A percentile compares a stretch with the other conserved stretches of the same genome.
Conservation (phyloP, 2,888 invertebrate genomes). For the Erannis defoliaria region DNA sequence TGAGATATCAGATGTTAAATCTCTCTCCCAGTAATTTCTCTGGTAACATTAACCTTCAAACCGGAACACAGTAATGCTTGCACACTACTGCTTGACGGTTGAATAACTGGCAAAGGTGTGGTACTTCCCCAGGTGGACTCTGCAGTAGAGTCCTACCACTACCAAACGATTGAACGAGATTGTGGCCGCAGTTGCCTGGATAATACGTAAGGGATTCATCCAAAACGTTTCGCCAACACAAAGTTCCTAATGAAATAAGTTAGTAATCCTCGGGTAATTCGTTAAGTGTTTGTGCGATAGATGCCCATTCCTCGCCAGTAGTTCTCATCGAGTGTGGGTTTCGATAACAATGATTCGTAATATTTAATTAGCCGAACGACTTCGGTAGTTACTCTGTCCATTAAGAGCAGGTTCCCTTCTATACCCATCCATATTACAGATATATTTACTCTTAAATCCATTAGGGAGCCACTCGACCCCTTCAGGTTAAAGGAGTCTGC, state of each 20-base stretch:
- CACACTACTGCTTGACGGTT: too few species aligned
- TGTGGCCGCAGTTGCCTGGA: conserved; percentile 67
- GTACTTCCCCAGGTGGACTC: too few species aligned
- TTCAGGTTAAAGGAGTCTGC: too few species aligned
- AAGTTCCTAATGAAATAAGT: conserved; percentile 82
- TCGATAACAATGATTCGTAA: conserved; percentile 47
- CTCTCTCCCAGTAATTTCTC: too few species aligned
- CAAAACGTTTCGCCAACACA: conserved; percentile 71
- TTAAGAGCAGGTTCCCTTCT: conserved; percentile 18
- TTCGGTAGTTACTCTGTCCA: conserved; percentile 27
- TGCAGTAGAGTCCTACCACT: too few species aligned
- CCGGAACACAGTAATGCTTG: too few species aligned
- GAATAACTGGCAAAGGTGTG: too few species aligned
- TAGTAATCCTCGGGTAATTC: conserved; percentile 78
- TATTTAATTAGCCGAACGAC: conserved; percentile 41
- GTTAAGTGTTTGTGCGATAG: conserved; percentile 74
- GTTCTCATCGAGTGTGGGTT: conserved; percentile 49
- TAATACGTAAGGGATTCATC: conserved; percentile 73
- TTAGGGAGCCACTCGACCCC: conserved; percentile 9
- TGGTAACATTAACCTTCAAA: too few species aligned
- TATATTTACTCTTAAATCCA: conserved; percentile 21
- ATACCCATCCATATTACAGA: conserved; percentile 10
- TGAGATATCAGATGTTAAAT: too few species aligned
- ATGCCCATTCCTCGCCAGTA: conserved; percentile 62
- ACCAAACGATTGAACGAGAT: conserved; percentile 54